phyloP scores from a whole-genome alignment of 2,888 invertebrate species.

The Latrodectus elegans region DNA sequence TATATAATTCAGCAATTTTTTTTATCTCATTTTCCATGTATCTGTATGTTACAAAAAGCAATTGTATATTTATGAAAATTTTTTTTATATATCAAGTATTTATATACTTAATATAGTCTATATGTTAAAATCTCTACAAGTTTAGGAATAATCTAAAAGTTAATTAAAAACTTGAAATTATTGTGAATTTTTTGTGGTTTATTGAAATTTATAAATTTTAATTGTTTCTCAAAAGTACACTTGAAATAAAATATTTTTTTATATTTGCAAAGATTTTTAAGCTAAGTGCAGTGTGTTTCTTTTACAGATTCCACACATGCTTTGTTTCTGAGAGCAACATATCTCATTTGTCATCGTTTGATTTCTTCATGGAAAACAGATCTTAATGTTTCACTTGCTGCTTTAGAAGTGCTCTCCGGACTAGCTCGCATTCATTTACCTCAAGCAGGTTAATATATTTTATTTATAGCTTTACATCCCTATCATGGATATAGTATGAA shows the following conservation, averaged over 20 bases:
- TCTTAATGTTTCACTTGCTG: constrained; percentile 93
- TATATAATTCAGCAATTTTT: neutral
- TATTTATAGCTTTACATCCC: neutral
- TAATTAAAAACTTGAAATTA: too few species aligned
- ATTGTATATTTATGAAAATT: too few species aligned
- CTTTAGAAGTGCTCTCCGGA: constrained; percentile 91
- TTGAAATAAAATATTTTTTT: too few species aligned
- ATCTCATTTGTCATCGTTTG: constrained; percentile 93
- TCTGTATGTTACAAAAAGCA: neutral
- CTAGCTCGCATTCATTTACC: constrained; percentile 91
- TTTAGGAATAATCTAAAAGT: too few species aligned
- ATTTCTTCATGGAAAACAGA: constrained; percentile 98
- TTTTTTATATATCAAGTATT: too few species aligned
- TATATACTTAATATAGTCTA: too few species aligned
- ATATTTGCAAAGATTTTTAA: too few species aligned
- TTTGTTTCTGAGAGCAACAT: constrained; percentile 92
- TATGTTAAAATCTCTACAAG: too few species aligned
- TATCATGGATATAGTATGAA: neutral
- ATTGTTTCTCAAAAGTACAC: too few species aligned
- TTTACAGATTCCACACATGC: constrained; percentile 87
- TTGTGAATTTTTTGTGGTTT: too few species aligned
- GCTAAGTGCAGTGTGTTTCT: neutral
- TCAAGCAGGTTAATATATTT: constrained; percentile 56
- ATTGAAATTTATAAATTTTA: too few species aligned
- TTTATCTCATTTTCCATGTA: neutral